These are phyloP conservation scores for Drosophila sproati DNA, from an alignment of 1,140 invertebrate genomes.

Conservation along the genomic window DNA sequence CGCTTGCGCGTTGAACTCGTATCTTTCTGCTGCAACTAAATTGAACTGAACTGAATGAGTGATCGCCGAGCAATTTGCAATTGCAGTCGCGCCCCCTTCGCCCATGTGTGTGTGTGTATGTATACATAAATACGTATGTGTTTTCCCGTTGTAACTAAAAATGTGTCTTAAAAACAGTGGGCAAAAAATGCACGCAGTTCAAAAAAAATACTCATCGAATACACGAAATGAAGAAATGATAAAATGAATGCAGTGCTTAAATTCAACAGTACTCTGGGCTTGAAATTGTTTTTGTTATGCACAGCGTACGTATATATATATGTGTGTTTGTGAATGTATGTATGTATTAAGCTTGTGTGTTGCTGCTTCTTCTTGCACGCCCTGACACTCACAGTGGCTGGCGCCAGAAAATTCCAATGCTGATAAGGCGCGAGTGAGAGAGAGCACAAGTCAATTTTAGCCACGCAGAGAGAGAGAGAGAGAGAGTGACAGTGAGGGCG, in stretches of 20 bases:
- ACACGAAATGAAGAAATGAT: constrained; percentile 17
- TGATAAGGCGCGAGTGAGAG: constrained; percentile 57
- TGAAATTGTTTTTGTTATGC: constrained; percentile 50
- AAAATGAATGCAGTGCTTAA: constrained; percentile 15
- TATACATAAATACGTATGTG: background rate
- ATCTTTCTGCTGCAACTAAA: background rate
- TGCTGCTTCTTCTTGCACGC: constrained; percentile 50
- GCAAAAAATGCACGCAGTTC: constrained; percentile 69
- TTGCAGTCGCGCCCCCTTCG: constrained; percentile 49
- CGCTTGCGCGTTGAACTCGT: constrained; percentile 43
- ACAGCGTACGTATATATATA: constrained; percentile 4
- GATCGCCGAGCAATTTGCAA: background rate
- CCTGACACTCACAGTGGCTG: constrained; percentile 23
- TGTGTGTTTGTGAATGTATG: constrained; percentile 4
- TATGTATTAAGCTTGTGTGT: constrained; percentile 37
- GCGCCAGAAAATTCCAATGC: constrained; percentile 59
- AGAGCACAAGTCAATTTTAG: constrained; percentile 24
- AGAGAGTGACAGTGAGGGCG: background rate
- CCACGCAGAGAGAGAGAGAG: constrained; percentile 21
- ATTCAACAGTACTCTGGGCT: constrained; percentile 2
- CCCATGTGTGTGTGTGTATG: constrained; percentile 27
- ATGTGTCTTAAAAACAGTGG: constrained; percentile 56
- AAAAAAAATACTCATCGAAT: constrained; percentile 30
- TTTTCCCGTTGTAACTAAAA: constrained; percentile 26
- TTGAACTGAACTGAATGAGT: background rate